phyloP scores from a whole-genome alignment of 2,888 invertebrate genomes.

The Neocrepidodera transversa region DNA sequence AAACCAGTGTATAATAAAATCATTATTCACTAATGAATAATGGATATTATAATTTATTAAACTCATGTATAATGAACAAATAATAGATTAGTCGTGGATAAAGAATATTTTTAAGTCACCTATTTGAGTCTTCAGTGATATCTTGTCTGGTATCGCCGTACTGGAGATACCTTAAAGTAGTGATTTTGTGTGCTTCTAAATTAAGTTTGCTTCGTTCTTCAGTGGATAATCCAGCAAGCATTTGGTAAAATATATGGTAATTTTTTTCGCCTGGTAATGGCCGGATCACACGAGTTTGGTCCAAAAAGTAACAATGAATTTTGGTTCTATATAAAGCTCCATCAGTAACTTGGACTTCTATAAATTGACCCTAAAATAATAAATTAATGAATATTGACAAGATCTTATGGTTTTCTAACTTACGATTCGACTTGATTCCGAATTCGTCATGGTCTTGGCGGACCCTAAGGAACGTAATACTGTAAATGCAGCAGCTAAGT shows the following conservation, averaged over 20 bases:
- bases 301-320: constrained; percentile 95
- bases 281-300: constrained; percentile 89
- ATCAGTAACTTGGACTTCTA: constrained; percentile 95
- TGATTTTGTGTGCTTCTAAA: constrained; percentile 83
- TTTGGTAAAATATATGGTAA: constrained; percentile 97
- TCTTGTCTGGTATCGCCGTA: constrained; percentile 76
- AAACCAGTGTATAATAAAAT: no score
- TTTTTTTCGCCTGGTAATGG: constrained; percentile 89
- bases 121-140: constrained; percentile 73
- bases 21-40: no score
- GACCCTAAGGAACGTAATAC: constrained; percentile 90
- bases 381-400: constrained; percentile 1
- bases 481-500: constrained; percentile 93
- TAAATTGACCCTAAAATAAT: constrained; percentile 84
- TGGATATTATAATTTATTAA: no score
- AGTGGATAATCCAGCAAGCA: constrained; percentile 85
- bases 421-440: constrained; percentile 93
- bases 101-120: constrained; percentile 49
- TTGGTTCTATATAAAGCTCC: constrained; percentile 93
- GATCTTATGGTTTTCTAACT: no score
- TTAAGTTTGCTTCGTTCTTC: constrained; percentile 89
- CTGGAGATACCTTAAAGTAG: constrained; percentile 83
- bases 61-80: no score
- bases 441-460: constrained; percentile 88
- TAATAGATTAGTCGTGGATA: no score